Evolutionary conservation across 2,113 vertebrate species (phyloP).

Genomic region (Dolichotis patagonum): DNA sequence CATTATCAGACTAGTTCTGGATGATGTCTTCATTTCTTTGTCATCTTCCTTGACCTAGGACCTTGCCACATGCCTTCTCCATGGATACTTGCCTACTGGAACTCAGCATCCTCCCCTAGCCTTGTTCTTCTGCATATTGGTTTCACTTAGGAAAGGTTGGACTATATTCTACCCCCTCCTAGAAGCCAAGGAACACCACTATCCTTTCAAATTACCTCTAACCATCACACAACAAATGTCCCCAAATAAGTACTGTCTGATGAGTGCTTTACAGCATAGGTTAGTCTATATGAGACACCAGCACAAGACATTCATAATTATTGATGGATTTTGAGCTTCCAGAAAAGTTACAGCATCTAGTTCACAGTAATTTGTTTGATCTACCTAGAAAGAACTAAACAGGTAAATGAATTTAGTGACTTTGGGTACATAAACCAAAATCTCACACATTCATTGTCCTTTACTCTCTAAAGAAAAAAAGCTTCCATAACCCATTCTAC

Average conservation of each 20-base stretch:
- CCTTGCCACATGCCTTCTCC: neutral
- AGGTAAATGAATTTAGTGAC: conserved; percentile 48
- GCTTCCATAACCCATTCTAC: neutral
- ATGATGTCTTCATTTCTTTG: neutral
- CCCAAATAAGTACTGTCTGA: neutral
- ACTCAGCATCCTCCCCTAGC: neutral
- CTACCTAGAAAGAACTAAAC: conserved; percentile 40
- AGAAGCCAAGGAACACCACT: neutral
- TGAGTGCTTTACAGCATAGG: conserved; percentile 1
- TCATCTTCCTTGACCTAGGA: conserved; percentile 31
- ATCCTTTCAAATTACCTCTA: neutral
- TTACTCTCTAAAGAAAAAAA: conserved; percentile 33
- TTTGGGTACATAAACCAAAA: conserved; percentile 50
- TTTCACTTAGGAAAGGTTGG: neutral
- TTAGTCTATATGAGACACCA: neutral
- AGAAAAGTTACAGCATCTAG: neutral
- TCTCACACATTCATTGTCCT: neutral
- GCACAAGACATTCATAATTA: neutral
- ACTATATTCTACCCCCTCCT: neutral
- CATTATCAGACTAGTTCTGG: conserved; percentile 8
- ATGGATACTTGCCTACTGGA: neutral
- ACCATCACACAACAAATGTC: neutral
- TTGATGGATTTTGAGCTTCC: conserved; percentile 11
- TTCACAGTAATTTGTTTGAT: conserved; percentile 48
- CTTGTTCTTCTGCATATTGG: neutral